Base-by-base conservation (phyloP, 1,140 invertebrate genomes). In the Drosophila arawakana region DNA sequence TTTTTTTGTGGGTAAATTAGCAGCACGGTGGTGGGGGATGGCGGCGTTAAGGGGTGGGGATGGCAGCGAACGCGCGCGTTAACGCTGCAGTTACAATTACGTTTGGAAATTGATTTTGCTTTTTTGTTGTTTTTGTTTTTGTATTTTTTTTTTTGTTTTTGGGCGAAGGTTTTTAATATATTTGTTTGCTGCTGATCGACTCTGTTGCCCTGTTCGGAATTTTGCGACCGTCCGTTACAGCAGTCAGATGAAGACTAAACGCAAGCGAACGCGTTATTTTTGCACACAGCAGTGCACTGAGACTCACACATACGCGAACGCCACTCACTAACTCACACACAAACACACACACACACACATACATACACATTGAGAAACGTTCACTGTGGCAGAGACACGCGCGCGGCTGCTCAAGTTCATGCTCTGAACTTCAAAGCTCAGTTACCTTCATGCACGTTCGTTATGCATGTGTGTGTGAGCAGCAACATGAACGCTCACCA, bases 401-500 rank as follows among this genome's bases (percentile, higher is more conserved):
- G 73, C 76, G 74, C 63, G 65, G 67, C 60, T 61, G 74, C 84
- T 89, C 84, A 89, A 89, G 84, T 89, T 89, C 84, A 89, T 73
- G 78, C 78, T 83, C 81, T 89, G 84, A 89, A 89, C 84, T 89
- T 89, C 85, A 89, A 84, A 89, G 84, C 84, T 89, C 78, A 71
- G 73, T 86, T 86, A 86, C 76, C 82, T 81, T 79, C 77, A 78
- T 70, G 61, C 70, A 89, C 73, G 62, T 44, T 21, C 59, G 41
- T 47, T 30, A 39, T 52, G 30, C n/a, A 10, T n/a, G 30, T 49
- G 47, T 65, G 59, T 37, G 68, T 66, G 55, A 54, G 44, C 43
- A 50, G 35, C 35, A 57, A 35, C 25, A 9, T 54, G 13, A 35
- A 60, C 58, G 75, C 54, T 57, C 54, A 21, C 54, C 3, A 57